Evolutionary conservation across 2,888 invertebrate genomes (phyloP), one percentile per base, ranked within the genome.

Genomic region (Diloba caeruleocephala): DNA sequence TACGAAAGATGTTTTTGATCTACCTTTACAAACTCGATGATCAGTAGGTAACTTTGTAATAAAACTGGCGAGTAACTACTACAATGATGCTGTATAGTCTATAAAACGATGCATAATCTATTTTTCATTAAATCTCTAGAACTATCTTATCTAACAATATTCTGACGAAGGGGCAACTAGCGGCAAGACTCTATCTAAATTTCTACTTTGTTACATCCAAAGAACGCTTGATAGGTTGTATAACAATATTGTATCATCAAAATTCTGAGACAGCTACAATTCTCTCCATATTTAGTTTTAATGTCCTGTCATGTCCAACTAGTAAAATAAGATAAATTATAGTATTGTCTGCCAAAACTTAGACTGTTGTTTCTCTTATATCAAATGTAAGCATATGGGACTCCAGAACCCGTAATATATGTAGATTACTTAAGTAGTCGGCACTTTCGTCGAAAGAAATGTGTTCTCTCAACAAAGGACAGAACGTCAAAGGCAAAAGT

Each of bases 401-500:
- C 32, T 39, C 32, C 17, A 34, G 44, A 45, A 32, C 15, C 36
- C 38, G 34, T 51, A 60, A 59, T 43, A 52, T 60, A 60, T 63
- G 51, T 52, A 54, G 51, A 63, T 63, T 56, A 53, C 55, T 42
- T 49, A 59, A 54, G 61, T 49, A 50, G 34, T 44, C 53, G 36
- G 41, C 49, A 48, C 49, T 54, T 32, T 45, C 14, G 44, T 32
- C 37, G 23, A 55, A 53, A 59, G 31, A 58, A 56, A 55, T 38
- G 21, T 39, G 19, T 45, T 43, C 44, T 29, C 42, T 49, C 34
- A 46, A 54, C 56, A 58, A 59, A 57, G 42, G 55, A 53, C 36
- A 65, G 29, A 59, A 58, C 50, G 51, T 67, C 69, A 69, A 76
- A 70, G 74, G 41, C 66, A 51, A 72, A 74, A 72, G 71, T 69